phyloP scores from a whole-genome alignment of 2,797 vertebrate genomes.

The Acanthurus leucopareius region DNA sequence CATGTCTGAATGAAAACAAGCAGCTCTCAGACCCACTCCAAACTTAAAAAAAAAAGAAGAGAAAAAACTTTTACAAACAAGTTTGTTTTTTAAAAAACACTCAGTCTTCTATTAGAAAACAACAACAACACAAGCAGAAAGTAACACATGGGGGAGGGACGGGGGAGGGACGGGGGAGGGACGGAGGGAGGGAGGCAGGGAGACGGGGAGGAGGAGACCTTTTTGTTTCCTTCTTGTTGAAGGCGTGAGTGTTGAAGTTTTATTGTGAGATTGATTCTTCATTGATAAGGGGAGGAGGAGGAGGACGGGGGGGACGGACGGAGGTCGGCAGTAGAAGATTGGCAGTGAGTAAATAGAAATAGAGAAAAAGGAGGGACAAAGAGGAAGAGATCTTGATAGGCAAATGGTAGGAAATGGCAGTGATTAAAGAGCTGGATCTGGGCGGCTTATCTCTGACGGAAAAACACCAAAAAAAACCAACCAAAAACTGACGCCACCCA shows the following conservation, averaged over 20 bases:
- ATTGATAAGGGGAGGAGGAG: slow-evolving; percentile 17
- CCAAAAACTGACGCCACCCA: slow-evolving; percentile 16
- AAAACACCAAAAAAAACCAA: slow-evolving; percentile 1
- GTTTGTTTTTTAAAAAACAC: slow-evolving; percentile 67
- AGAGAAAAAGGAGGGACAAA: slow-evolving; percentile 13
- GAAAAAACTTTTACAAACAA: slow-evolving; percentile 48
- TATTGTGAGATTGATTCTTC: slow-evolving; percentile 45
- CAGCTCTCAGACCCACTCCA: slow-evolving; percentile 74
- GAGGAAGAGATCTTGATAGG: neutral
- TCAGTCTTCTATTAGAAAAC: slow-evolving; percentile 67
- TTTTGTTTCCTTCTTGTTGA: slow-evolving; percentile 28
- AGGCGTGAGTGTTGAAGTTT: slow-evolving; percentile 31
- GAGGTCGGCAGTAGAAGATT: slow-evolving; percentile 53
- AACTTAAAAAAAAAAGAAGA: slow-evolving; percentile 53
- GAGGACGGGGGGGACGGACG: slow-evolving; percentile 3
- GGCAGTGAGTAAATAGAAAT: slow-evolving; percentile 60
- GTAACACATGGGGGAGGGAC: slow-evolving; percentile 9
- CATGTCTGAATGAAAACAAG: slow-evolving; percentile 79
- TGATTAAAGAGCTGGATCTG: slow-evolving; percentile 67
- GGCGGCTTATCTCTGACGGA: slow-evolving; percentile 10
- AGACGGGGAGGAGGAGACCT: slow-evolving; percentile 28
- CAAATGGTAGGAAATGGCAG: slow-evolving; percentile 63
- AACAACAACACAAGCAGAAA: slow-evolving; percentile 69
- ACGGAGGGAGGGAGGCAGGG: neutral
- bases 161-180: neutral